Evolutionary conservation across 2,888 invertebrate genomes (phyloP), one percentile per base, ranked within the genome.

Genomic region (Morinoia aosen): DNA sequence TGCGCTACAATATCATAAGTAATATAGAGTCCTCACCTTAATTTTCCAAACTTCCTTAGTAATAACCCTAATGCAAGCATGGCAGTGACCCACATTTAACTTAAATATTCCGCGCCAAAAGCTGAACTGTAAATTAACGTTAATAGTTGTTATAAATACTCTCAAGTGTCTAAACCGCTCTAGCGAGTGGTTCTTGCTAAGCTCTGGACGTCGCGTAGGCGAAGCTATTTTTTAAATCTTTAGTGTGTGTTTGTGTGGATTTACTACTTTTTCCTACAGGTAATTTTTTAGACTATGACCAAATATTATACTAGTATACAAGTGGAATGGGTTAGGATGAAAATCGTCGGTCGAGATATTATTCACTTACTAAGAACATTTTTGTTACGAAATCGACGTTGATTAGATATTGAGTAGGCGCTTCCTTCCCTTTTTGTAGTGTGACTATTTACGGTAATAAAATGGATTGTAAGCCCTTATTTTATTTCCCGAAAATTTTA

Each of bases 401-500:
- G 25, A 93, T 57, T 93, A 93, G 93, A 33, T 93, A 57, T 93
- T 93, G 11, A 48, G 93, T 93, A 93, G 93, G 33, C 57, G 16
- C 93, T 48, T 57, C 48, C 57, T 93, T 57, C n/a, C 93, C 76
- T 76, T 57, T 93, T 93, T 57, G 93, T 93, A 93, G 93, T 93
- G 93, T 93, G 93, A 93, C 40, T 95, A 61, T 64, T 95, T 95
- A 58, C 16, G 95, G 95, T 95, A 95, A 95, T 95, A 95, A 95
- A 95, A 95, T 40, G 64, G 61, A 64, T 95, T 95, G 95, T 48
- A 19, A 94, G 3, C 39, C 10, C 57, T 39, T 10, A 8, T 94
- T 94, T 94, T 57, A 39, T 94, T 94, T 16, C 57, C 94, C 94
- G 12, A 64, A 48, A 48, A 48, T 48, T 48, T 48, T 2, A 48